Evolutionary conservation across 2,888 invertebrate genomes (phyloP).

Genomic region (Mythimna loreyi): DNA sequence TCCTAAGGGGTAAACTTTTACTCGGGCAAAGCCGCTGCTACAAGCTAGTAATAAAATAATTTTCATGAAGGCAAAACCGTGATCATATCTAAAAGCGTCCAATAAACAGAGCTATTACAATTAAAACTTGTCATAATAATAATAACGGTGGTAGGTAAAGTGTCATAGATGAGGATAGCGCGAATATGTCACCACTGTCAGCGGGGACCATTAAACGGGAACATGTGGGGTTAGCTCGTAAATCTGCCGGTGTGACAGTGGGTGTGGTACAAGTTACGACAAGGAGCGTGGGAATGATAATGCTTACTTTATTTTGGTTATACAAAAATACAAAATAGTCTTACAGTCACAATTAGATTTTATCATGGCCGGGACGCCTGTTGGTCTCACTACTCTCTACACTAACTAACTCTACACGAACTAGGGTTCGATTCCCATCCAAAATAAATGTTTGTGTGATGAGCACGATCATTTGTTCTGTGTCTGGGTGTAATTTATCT

Average conservation of each 20-base stretch:
- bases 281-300: slow-evolving; percentile 24
- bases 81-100: not conserved
- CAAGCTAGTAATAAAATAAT: no score
- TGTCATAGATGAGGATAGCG: slow-evolving; percentile 35
- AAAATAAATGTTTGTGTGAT: no score
- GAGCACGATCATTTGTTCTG: no score
- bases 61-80: not conserved
- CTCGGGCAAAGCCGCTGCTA: no score
- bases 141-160: slow-evolving; percentile 32
- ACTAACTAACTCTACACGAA: no score
- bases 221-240: slow-evolving; percentile 66
- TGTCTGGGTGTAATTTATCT: no score
- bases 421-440: no score
- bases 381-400: no score
- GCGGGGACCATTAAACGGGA: slow-evolving; percentile 54
- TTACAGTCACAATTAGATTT: no score
- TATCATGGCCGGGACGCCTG: no score
- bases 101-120: slow-evolving; percentile 48
- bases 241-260: slow-evolving; percentile 71
- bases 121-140: slow-evolving; percentile 33
- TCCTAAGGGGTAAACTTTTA: no score
- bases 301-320: not conserved
- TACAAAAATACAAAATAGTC: no score
- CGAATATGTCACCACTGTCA: slow-evolving; percentile 52
- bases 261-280: slow-evolving; percentile 39